These are phyloP conservation scores for Lagocephalus sceleratus DNA, from an alignment of 2,797 vertebrate species.

Conservation along the genomic window DNA sequence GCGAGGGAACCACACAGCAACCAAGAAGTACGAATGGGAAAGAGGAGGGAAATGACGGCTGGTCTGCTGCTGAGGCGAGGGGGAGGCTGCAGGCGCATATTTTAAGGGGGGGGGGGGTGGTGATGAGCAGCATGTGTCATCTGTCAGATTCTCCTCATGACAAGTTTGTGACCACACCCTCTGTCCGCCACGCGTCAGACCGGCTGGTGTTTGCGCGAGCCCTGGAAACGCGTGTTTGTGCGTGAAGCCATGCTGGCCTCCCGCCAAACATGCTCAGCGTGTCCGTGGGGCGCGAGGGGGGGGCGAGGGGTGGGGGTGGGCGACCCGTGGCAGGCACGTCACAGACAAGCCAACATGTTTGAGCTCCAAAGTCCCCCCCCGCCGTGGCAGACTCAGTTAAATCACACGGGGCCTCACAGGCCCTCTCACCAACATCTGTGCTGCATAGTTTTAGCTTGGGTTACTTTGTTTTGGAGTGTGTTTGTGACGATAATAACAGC, in stretches of 20 bases:
- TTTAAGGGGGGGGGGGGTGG: conserved; percentile 18
- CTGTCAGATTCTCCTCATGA: conserved; percentile 51
- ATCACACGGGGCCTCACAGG: too few species aligned
- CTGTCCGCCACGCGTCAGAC: conserved; percentile 14
- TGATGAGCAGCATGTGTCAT: conserved; percentile 25
- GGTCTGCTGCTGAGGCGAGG: background rate
- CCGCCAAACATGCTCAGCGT: conserved; percentile 30
- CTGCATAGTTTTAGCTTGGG: too few species aligned
- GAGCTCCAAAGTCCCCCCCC: too few species aligned
- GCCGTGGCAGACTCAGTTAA: too few species aligned
- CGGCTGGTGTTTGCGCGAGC: conserved; percentile 18
- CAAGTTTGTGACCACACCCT: conserved; percentile 65
- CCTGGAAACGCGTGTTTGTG: conserved; percentile 3
- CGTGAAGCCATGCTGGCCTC: conserved; percentile 34
- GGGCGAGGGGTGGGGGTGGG: too few species aligned
- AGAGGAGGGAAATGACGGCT: conserved; percentile 3
- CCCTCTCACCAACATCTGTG: too few species aligned
- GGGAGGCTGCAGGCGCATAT: conserved; percentile 22
- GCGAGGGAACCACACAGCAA: conserved; percentile 42
- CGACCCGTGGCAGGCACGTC: too few species aligned
- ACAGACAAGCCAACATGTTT: too few species aligned
- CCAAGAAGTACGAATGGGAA: conserved; percentile 35
- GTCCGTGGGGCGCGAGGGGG: too few species aligned
- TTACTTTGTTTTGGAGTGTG: too few species aligned
- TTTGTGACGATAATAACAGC: too few species aligned